Conservation (phyloP, 2,888 invertebrate genomes). For the Epinotia demarniana region DNA sequence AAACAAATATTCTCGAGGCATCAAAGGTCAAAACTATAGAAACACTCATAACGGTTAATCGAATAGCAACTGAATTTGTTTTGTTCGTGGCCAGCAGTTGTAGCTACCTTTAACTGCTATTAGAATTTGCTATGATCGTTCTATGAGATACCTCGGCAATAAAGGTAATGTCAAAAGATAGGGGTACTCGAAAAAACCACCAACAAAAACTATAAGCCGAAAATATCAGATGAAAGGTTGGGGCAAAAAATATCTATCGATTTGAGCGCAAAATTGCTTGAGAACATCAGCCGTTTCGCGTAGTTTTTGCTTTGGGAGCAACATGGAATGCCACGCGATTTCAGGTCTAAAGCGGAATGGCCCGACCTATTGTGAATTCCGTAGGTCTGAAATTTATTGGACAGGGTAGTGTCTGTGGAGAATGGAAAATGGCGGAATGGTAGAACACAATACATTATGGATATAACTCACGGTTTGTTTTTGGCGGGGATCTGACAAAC, state of each 20-base stretch:
- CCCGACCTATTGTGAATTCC: constrained; percentile 83
- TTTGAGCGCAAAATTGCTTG: constrained; percentile 71
- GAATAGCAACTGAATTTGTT: constrained; percentile 71
- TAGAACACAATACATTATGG: constrained; percentile 79
- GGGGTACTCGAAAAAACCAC: constrained; percentile 76
- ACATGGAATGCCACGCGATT: constrained; percentile 70
- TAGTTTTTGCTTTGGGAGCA: constrained; percentile 62
- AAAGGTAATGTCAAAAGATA: constrained; percentile 78
- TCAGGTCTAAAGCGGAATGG: constrained; percentile 66
- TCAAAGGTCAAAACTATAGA: constrained; percentile 53
- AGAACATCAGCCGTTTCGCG: constrained; percentile 51
- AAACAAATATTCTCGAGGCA: constrained; percentile 43
- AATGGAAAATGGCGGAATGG: constrained; percentile 84
- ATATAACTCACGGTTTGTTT: constrained; percentile 85
- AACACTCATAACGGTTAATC: constrained; percentile 59
- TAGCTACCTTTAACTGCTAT: constrained; percentile 72
- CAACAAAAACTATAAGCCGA: constrained; percentile 77
- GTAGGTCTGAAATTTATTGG: constrained; percentile 83
- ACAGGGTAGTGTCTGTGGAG: constrained; percentile 83
- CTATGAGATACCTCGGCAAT: constrained; percentile 73
- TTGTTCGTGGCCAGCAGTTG: constrained; percentile 66
- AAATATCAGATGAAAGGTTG: constrained; percentile 75
- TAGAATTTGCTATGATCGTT: constrained; percentile 78
- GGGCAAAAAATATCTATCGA: constrained; percentile 66
- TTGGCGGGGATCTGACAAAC: constrained; percentile 83